phyloP scores from a whole-genome alignment of 2,113 vertebrate genomes.

The Malurus cyaneus region DNA sequence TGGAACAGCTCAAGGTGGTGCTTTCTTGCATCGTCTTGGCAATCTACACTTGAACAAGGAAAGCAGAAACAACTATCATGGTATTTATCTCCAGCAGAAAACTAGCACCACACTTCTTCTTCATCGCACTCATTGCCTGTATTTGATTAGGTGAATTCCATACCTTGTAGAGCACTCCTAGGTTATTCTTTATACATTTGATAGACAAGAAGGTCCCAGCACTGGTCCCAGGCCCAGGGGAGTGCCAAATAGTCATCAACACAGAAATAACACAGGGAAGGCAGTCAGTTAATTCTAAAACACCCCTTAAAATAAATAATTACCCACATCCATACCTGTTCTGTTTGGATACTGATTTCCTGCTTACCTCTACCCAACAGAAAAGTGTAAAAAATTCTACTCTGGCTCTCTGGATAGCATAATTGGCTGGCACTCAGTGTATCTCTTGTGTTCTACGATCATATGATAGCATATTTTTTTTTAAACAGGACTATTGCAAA shows the following conservation, averaged over 20 bases:
- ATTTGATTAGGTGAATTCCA: background rate
- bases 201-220: too few species aligned
- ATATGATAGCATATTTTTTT: background rate
- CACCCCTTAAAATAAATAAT: background rate
- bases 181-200: background rate
- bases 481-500: background rate
- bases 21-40: background rate
- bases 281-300: background rate
- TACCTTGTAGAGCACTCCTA: background rate
- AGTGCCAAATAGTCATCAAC: background rate
- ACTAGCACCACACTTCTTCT: background rate
- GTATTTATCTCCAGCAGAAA: background rate
- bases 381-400: background rate
- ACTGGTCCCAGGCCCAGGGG: background rate
- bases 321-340: background rate
- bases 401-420: background rate
- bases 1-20: background rate
- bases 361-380: background rate
- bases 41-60: background rate
- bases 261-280: background rate
- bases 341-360: background rate
- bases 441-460: background rate
- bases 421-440: background rate
- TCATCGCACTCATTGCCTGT: fast-evolving
- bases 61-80: background rate